Evolutionary conservation across 1,140 invertebrate genomes (phyloP).

Genomic region (Neoseiulus cucumeris): DNA sequence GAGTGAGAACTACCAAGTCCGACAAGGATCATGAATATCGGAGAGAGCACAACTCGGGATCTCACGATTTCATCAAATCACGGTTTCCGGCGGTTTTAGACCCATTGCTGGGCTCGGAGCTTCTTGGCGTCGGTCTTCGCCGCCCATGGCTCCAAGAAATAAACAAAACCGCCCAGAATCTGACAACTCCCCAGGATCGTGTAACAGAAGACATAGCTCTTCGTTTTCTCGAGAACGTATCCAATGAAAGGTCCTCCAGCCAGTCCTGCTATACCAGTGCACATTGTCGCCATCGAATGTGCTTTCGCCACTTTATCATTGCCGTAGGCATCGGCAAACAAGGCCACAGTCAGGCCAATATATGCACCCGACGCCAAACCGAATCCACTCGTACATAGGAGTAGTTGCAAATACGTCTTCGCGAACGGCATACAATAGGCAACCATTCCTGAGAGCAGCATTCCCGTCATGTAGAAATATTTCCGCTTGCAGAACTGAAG

Average conservation of each 20-base stretch:
- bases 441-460: constrained; percentile 17
- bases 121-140: constrained; percentile 11
- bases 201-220: constrained; percentile 17
- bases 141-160: constrained; percentile 18
- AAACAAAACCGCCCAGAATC: constrained; percentile 15
- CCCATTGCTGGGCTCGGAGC: neutral
- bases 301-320: constrained; percentile 12
- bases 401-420: constrained; percentile 12
- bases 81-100: too few relatives aligned
- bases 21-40: too few relatives aligned
- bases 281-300: constrained; percentile 8
- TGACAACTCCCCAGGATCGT: constrained; percentile 15
- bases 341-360: constrained; percentile 18
- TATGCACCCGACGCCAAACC: constrained; percentile 19
- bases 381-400: constrained; percentile 15
- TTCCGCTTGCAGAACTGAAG: constrained; percentile 18
- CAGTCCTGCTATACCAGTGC: neutral
- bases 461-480: constrained; percentile 18
- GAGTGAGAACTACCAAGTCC: too few relatives aligned
- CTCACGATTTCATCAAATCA: too few relatives aligned
- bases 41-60: too few relatives aligned
- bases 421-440: constrained; percentile 17
- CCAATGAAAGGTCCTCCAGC: constrained; percentile 13
- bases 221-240: constrained; percentile 18
- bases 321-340: constrained; percentile 18